These are phyloP conservation scores for Siphonodentalium dalli DNA, from an alignment of 2,888 invertebrate species.

Conservation along the genomic window DNA sequence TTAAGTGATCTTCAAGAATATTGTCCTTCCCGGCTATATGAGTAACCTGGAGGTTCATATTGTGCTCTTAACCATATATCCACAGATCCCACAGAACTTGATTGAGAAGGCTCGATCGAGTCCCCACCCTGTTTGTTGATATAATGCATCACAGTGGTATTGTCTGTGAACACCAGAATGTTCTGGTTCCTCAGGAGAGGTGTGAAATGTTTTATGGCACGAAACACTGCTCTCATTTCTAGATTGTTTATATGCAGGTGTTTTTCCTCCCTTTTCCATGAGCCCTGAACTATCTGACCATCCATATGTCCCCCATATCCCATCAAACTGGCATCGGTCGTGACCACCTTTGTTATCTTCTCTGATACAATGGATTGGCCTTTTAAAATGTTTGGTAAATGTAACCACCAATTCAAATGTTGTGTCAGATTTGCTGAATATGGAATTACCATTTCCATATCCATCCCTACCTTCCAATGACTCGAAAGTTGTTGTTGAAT, in stretches of 20 bases:
- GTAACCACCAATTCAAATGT: slow-evolving; percentile 12
- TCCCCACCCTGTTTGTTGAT: slow-evolving; percentile 9
- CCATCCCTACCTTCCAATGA: slow-evolving; percentile 9
- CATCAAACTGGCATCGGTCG: too few species aligned
- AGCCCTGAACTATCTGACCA: too few species aligned
- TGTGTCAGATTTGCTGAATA: slow-evolving; percentile 3
- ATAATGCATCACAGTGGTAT: slow-evolving; percentile 12
- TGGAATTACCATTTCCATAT: slow-evolving; percentile 1
- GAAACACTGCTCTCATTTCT: too few species aligned
- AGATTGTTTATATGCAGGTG: too few species aligned
- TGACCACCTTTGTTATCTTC: too few species aligned
- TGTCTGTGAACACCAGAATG: slow-evolving; percentile 2
- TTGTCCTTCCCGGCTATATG: slow-evolving; percentile 14
- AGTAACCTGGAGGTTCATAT: slow-evolving; percentile 13
- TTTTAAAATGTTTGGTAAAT: slow-evolving; percentile 1
- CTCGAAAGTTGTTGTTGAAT: slow-evolving; percentile 13
- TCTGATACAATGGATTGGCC: neutral
- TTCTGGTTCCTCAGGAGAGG: too few species aligned
- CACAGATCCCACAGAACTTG: slow-evolving; percentile 6
- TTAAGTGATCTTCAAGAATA: slow-evolving; percentile 13
- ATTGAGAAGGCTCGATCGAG: neutral
- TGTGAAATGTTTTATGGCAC: too few species aligned
- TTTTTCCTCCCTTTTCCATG: too few species aligned
- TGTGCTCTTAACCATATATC: slow-evolving; percentile 1
- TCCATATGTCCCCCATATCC: too few species aligned